phyloP scores from a whole-genome alignment of 2,113 vertebrate species.

The Stegastes partitus region DNA sequence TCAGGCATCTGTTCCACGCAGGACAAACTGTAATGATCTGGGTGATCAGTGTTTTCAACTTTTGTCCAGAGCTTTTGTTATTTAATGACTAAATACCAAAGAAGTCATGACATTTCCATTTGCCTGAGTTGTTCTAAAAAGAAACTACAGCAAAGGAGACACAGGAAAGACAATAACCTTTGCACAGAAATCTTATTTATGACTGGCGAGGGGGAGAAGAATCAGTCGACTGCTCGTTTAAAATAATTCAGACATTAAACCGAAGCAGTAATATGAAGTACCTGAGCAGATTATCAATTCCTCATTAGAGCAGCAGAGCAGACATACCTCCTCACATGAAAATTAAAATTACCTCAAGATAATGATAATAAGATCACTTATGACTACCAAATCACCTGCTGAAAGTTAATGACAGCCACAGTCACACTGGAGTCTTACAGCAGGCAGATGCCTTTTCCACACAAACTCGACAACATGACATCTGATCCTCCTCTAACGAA shows the following conservation, averaged over 20 bases:
- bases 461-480: constrained; percentile 8
- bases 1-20: too few relatives aligned
- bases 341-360: constrained; percentile 28
- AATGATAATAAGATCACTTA: constrained; percentile 34
- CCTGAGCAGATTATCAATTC: constrained; percentile 34
- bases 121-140: neutral
- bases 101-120: too few relatives aligned
- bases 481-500: constrained; percentile 23
- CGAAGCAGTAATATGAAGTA: constrained; percentile 13
- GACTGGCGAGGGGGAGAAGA: neutral
- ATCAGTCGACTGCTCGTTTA: constrained; percentile 26
- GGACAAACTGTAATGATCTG: too few relatives aligned
- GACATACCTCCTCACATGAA: constrained; percentile 3
- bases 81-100: too few relatives aligned
- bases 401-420: constrained; percentile 18
- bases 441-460: neutral
- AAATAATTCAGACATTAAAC: constrained; percentile 22
- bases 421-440: neutral
- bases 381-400: constrained; percentile 21
- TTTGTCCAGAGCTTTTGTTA: too few relatives aligned
- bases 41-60: too few relatives aligned
- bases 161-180: neutral
- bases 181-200: neutral
- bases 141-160: too few relatives aligned
- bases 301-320: constrained; percentile 21